Percentiles rank a stretch among this genome's conserved stretches.
These are phyloP conservation scores for Neoniphon sammara DNA, from an alignment of 2,797 vertebrate genomes.

Conservation along the genomic window DNA sequence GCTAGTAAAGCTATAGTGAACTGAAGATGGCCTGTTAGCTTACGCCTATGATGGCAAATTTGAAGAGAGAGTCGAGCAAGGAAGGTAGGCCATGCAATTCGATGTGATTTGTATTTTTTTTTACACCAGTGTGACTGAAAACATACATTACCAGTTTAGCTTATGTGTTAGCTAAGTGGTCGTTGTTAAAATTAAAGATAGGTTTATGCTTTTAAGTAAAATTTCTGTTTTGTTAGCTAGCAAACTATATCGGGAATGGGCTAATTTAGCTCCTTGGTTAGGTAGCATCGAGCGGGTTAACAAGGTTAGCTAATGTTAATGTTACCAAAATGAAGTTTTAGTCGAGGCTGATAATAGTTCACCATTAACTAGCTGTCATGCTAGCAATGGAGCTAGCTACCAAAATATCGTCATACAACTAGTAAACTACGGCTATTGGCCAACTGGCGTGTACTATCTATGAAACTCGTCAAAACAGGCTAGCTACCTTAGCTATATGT, in stretches of 20 bases:
- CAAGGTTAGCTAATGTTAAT: slow-evolving; percentile 5
- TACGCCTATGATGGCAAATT: slow-evolving; percentile 73
- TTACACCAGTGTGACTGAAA: accelerated
- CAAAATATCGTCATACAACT: neutral
- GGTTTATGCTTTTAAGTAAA: too few relatives aligned
- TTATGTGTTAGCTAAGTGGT: accelerated
- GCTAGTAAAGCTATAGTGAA: slow-evolving; percentile 61
- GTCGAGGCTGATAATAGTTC: too few relatives aligned
- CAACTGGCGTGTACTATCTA: neutral
- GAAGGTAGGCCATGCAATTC: slow-evolving; percentile 76
- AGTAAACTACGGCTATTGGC: too few relatives aligned
- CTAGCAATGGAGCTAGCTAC: neutral
- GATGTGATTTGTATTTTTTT: neutral
- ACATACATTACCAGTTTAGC: accelerated
- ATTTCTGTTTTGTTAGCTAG: neutral
- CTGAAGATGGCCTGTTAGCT: slow-evolving; percentile 57
- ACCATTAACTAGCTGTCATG: too few relatives aligned
- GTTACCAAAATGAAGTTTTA: neutral
- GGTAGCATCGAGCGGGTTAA: slow-evolving; percentile 14
- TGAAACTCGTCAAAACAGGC: too few relatives aligned
- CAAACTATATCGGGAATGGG: slow-evolving; percentile 30
- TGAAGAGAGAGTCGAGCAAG: slow-evolving; percentile 63
- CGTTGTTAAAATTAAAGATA: neutral
- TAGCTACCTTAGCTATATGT: too few relatives aligned
- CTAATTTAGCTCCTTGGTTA: slow-evolving; percentile 29